Base-by-base conservation (phyloP, 2,888 invertebrate species). In the Tanytarsus gracilentus region DNA sequence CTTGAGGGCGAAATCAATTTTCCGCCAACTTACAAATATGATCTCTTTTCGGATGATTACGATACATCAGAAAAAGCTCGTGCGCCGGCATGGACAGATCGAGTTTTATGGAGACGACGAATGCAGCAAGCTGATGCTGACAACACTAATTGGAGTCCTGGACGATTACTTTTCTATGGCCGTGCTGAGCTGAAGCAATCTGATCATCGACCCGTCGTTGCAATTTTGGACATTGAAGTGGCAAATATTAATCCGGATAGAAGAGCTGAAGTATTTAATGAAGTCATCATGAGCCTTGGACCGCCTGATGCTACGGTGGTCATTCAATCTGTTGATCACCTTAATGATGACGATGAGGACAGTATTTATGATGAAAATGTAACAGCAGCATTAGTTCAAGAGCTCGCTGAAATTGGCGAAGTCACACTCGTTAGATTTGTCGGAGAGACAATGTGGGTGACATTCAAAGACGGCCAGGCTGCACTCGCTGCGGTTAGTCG, bases 31-130 rank as follows among this genome's bases (percentile, higher is more conserved):
- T 99, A 99, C 73, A 99, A 99, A 71, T 99, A 99, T 71, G 99
- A 99, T 76, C 77, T 97, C 61, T 98, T 98, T 72, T 96, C 95
- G 67, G 95, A 98, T 71, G 97, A 98, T 74, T 99, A 97, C 71
- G 99, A 99, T 72, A 98, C 99, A 0, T 97, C 97, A 70, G 99
- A 99, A 71, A 99, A 99, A 75, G 86, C 87, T 69, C 81, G 98
- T 62, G 89, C 93, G 1, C 99, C 99, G 0, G 98, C 99, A 4
- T 99, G 96, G 96, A 99, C 99, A 0, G 99, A 99, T 74, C 79
- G 99, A 63, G 82, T 99, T n/a, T 76, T 99, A 62, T 98, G 96
- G 93, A 85, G 88, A 69, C 81, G 91, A 62, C 78, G 88, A 65
- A 85, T 83, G 69, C 80, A 86, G 61, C 78, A 84, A 21, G 79